These are phyloP conservation scores for Hemiscyllium ocellatum DNA, from an alignment of 2,113 vertebrate genomes.

Conservation along the genomic window DNA sequence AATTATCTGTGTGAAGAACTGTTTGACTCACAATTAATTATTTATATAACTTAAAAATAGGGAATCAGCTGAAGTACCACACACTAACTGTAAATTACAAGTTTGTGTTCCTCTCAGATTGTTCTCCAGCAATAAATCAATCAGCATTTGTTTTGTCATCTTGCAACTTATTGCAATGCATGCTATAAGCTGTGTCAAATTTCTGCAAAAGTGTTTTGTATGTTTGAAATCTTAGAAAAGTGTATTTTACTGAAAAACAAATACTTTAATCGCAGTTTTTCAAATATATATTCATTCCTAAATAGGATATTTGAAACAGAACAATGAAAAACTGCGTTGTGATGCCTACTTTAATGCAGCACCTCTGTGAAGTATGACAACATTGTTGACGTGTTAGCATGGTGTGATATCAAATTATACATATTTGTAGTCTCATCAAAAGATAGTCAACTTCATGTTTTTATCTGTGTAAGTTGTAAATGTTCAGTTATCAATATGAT, in stretches of 20 bases:
- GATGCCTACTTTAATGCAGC: background rate
- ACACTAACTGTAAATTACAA: background rate
- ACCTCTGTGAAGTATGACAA: background rate
- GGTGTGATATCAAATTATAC: background rate
- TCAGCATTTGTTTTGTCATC: background rate
- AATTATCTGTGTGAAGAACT: background rate
- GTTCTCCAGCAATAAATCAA: background rate
- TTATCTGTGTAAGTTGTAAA: background rate
- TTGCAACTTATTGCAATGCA: background rate
- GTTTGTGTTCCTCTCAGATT: background rate
- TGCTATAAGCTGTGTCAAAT: background rate
- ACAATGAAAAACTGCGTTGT: background rate
- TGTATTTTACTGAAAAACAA: background rate
- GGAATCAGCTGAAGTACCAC: background rate
- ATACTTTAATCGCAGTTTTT: background rate
- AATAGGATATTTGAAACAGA: background rate
- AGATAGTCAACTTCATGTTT: background rate
- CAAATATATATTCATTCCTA: background rate
- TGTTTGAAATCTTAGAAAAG: background rate
- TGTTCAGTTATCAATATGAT: background rate
- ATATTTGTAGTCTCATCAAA: background rate
- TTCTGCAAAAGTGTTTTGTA: background rate
- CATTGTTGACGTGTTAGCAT: background rate
- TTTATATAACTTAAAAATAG: background rate
- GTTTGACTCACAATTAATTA: background rate